Conservation (phyloP, 2,113 vertebrate species). For the Sturnira hondurensis region DNA sequence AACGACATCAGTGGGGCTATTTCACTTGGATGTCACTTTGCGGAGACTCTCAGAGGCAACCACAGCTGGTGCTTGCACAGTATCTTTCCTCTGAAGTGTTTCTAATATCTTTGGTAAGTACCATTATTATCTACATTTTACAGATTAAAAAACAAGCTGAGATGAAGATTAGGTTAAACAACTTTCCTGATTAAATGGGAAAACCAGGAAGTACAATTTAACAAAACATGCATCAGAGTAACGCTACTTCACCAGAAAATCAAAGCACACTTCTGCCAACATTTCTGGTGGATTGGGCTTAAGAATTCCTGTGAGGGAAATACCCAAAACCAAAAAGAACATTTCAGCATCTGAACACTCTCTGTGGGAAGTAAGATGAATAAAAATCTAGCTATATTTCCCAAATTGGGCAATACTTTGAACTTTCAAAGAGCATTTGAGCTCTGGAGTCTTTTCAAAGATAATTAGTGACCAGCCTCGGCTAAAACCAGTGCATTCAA, state of each 20-base stretch:
- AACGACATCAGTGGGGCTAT: background rate
- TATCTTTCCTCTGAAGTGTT: background rate
- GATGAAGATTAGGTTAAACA: background rate
- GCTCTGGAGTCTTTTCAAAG: background rate
- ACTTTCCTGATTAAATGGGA: background rate
- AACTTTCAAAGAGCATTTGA: background rate
- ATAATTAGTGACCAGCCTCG: background rate
- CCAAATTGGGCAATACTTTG: background rate
- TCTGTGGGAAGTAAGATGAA: background rate
- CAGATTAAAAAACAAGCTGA: background rate
- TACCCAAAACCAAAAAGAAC: background rate
- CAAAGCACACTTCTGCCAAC: background rate
- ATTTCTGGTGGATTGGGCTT: background rate
- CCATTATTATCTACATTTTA: slow-evolving; percentile 13
- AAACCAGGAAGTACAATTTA: slow-evolving; percentile 32
- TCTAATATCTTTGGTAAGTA: slow-evolving; percentile 19
- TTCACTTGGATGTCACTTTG: background rate
- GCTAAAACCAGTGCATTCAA: background rate
- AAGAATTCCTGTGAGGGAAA: background rate
- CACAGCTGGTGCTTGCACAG: background rate
- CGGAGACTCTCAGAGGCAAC: background rate
- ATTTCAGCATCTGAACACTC: background rate
- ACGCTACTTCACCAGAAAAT: slow-evolving; percentile 9
- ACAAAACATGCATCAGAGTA: background rate
- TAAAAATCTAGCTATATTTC: background rate